phyloP scores from a whole-genome alignment of 1,140 invertebrate species.

The Ladona fulva region DNA sequence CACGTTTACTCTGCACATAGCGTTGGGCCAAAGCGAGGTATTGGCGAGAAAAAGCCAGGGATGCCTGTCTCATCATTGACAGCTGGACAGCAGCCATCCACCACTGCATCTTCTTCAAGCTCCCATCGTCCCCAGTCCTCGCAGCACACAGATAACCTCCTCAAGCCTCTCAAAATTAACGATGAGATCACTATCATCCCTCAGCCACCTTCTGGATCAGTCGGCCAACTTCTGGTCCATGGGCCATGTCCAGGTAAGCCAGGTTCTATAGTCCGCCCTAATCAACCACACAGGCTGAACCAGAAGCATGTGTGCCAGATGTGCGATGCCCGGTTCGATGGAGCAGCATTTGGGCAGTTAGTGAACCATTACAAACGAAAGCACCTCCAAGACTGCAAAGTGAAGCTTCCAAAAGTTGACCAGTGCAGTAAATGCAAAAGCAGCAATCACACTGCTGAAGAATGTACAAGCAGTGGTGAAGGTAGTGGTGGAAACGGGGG shows the following conservation, averaged over 20 bases:
- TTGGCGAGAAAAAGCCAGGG: conserved; percentile 56
- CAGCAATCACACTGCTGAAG: conserved; percentile 11
- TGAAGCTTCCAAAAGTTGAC: conserved; percentile 14
- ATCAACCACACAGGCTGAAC: background rate
- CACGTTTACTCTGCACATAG: conserved; percentile 89
- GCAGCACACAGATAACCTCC: conserved; percentile 53
- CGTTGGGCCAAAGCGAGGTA: conserved; percentile 67
- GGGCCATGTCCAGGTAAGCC: conserved; percentile 1
- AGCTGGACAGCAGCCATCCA: conserved; percentile 34
- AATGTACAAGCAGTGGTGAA: conserved; percentile 13
- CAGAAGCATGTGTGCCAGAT: conserved; percentile 11
- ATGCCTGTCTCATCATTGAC: conserved; percentile 25
- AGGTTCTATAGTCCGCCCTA: conserved; percentile 5
- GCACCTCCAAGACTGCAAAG: background rate
- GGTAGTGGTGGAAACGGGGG: background rate
- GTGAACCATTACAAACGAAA: conserved; percentile 14
- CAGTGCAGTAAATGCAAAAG: conserved; percentile 13
- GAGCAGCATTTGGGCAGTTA: background rate
- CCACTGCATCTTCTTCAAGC: conserved; percentile 24
- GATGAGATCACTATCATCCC: conserved; percentile 89
- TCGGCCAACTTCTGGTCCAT: background rate
- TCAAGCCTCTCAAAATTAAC: conserved; percentile 81
- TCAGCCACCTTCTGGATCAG: conserved; percentile 48
- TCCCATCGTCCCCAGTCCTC: conserved; percentile 34
- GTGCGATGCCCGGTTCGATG: conserved; percentile 15